These are phyloP conservation scores for Trematomus loennbergii DNA, from an alignment of 2,113 vertebrate species.

Conservation along the genomic window DNA sequence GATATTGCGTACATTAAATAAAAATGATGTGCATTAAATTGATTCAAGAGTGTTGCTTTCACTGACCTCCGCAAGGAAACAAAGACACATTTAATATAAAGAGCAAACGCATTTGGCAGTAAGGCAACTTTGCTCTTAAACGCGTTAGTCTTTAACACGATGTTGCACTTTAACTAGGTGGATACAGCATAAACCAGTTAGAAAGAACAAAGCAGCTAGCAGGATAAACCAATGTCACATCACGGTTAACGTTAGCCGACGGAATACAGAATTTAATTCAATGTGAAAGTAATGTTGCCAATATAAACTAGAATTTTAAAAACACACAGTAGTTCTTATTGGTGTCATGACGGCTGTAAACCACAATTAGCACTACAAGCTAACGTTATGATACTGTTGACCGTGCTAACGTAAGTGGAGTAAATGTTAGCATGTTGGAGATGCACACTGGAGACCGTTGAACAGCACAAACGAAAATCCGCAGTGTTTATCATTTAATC, in stretches of 20 bases:
- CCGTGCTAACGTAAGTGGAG: constrained; percentile 28
- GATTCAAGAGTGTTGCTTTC: neutral
- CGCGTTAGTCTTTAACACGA: neutral
- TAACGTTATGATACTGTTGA: constrained; percentile 7
- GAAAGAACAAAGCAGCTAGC: constrained; percentile 31
- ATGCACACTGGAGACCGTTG: constrained; percentile 16
- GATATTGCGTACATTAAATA: neutral
- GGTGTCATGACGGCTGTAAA: neutral
- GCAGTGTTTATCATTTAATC: constrained; percentile 12
- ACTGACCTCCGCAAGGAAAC: neutral
- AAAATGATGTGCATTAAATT: neutral
- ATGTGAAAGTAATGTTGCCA: neutral
- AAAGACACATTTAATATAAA: neutral
- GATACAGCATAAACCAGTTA: neutral
- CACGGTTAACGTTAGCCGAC: neutral
- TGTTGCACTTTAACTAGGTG: constrained; percentile 18
- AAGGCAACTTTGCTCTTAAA: neutral
- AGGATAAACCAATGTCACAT: neutral
- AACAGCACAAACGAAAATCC: neutral
- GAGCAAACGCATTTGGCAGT: neutral
- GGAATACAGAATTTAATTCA: neutral
- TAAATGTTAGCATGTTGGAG: constrained; percentile 56
- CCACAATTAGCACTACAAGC: neutral
- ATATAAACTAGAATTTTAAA: neutral
- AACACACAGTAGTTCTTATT: neutral